Percentiles rank a stretch among this genome's conserved stretches.
Evolutionary conservation across 2,888 invertebrate genomes (phyloP).

Genomic region (Sepiola atlantica): DNA sequence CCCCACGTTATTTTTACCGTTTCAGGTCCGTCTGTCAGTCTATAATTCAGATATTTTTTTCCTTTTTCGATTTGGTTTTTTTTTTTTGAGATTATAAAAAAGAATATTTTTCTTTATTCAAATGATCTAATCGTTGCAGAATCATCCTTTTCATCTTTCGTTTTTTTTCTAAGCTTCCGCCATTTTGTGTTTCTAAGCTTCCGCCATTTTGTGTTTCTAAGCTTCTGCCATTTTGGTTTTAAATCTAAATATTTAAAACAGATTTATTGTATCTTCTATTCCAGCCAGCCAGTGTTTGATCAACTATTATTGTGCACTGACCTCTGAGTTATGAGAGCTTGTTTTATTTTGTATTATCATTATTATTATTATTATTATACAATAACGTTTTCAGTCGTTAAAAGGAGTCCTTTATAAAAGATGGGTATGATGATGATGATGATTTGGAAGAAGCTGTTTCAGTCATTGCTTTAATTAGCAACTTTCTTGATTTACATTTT

Average conservation of each 20-base stretch:
- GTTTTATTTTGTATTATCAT: no score
- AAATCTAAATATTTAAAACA: no score
- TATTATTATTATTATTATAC: background rate
- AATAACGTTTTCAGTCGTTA: background rate
- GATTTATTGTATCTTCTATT: background rate
- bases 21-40: background rate
- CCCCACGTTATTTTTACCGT: background rate
- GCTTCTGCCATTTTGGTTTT: background rate
- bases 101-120: background rate
- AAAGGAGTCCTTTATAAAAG: background rate
- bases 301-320: constrained; percentile 7
- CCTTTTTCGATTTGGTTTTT: background rate
- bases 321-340: background rate
- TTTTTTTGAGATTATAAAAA: background rate
- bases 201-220: background rate
- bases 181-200: background rate
- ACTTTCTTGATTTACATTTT: background rate
- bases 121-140: background rate
- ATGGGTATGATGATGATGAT: background rate
- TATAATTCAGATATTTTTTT: background rate
- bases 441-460: background rate
- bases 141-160: background rate
- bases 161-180: background rate
- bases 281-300: constrained; percentile 32
- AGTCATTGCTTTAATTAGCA: background rate